These are phyloP conservation scores for Euleptes europaea DNA, from an alignment of 2,113 vertebrate genomes.

Conservation along the genomic window DNA sequence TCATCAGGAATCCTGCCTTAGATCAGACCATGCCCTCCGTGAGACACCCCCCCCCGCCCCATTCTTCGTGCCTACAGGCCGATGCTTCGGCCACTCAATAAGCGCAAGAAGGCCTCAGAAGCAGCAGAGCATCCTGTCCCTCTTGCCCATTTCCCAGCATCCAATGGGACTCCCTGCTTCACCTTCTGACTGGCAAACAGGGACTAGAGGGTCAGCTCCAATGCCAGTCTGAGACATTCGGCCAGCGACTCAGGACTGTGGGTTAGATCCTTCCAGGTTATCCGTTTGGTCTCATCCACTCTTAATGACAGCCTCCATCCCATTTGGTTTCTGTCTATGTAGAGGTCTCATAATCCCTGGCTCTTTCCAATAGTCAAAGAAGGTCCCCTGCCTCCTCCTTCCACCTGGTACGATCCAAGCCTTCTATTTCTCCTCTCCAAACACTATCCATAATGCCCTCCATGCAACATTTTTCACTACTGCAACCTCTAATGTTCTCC, in stretches of 20 bases:
- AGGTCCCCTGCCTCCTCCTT: too few relatives aligned
- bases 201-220: background rate
- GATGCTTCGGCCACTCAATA: background rate
- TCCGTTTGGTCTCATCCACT: too few relatives aligned
- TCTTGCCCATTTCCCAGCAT: background rate
- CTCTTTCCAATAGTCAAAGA: too few relatives aligned
- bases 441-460: background rate
- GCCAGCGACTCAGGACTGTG: background rate
- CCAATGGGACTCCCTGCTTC: background rate
- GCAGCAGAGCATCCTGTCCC: background rate
- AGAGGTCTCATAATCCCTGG: too few relatives aligned
- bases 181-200: background rate
- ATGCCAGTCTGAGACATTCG: background rate
- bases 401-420: too few relatives aligned
- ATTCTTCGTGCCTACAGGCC: background rate
- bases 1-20: background rate
- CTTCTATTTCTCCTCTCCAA: background rate
- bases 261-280: too few relatives aligned
- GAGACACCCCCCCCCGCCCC: background rate
- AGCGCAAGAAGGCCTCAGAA: background rate
- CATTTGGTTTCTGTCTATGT: too few relatives aligned
- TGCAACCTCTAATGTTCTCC: background rate
- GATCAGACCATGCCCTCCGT: background rate
- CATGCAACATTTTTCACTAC: background rate
- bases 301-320: too few relatives aligned